phyloP scores from a whole-genome alignment of 2,113 vertebrate species.

The Nothocercus nigrocapillus region DNA sequence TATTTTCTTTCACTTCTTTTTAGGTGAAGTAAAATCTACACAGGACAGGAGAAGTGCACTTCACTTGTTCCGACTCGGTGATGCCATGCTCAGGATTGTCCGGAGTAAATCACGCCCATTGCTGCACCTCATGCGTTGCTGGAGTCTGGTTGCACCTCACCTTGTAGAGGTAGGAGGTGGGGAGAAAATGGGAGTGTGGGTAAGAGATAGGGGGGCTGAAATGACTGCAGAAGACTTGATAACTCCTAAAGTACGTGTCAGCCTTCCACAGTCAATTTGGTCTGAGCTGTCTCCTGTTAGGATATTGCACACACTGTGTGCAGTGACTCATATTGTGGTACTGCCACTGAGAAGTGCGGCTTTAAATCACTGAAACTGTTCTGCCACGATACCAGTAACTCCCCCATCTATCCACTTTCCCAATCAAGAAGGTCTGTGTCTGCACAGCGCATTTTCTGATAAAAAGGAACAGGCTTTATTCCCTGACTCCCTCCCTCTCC shows the following conservation, averaged over 20 bases:
- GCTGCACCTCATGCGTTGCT: slow-evolving; percentile 93
- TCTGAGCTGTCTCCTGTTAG: background rate
- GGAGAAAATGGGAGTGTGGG: background rate
- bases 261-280: background rate
- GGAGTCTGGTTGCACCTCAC: slow-evolving; percentile 95
- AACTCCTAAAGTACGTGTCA: background rate
- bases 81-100: slow-evolving; percentile 93
- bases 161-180: slow-evolving; percentile 87
- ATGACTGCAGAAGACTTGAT: background rate
- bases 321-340: background rate
- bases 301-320: background rate
- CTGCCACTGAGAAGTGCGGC: background rate
- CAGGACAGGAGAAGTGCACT: slow-evolving; percentile 88
- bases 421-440: background rate
- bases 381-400: background rate
- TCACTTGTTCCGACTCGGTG: slow-evolving; percentile 94
- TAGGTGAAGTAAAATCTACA: slow-evolving; percentile 92
- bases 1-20: background rate
- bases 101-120: slow-evolving; percentile 87
- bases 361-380: background rate
- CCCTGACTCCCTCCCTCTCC: background rate
- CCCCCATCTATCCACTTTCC: background rate
- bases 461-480: background rate
- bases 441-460: background rate
- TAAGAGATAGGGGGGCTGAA: background rate